Evolutionary conservation across 2,888 invertebrate genomes (phyloP).

Genomic region (Eueremaeus valkanovi): DNA sequence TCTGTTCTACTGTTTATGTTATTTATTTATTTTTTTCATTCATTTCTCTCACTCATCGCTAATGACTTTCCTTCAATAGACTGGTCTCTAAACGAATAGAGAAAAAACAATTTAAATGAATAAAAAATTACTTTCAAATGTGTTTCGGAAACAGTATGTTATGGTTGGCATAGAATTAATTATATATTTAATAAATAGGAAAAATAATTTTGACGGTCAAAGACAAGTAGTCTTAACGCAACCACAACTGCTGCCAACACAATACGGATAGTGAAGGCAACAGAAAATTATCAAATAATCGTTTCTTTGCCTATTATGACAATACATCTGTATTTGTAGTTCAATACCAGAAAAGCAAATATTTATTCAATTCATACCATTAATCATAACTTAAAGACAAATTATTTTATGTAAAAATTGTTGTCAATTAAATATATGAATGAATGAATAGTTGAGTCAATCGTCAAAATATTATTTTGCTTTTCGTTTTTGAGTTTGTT

Average conservation of each 20-base stretch:
- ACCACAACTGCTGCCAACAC: neutral
- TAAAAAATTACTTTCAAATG: slow-evolving; percentile 26
- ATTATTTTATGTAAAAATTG: neutral
- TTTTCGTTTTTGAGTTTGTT: neutral
- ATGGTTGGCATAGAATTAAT: slow-evolving; percentile 5
- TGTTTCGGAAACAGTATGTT: slow-evolving; percentile 24
- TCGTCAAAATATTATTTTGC: neutral
- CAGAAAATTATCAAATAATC: too few species aligned
- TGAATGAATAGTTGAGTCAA: neutral
- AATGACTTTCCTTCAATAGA: slow-evolving; percentile 12
- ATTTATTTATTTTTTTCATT: too few species aligned
- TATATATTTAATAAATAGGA: neutral
- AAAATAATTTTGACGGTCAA: slow-evolving; percentile 1
- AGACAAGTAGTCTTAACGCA: neutral
- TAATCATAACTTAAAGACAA: neutral
- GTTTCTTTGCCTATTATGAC: too few species aligned
- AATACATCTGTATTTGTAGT: slow-evolving; percentile 6
- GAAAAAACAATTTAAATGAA: neutral
- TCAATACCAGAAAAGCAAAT: neutral
- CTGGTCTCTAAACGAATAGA: neutral
- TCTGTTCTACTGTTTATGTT: neutral
- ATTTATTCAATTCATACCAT: neutral
- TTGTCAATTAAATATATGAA: neutral
- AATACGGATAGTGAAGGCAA: too few species aligned
- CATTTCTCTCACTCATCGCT: neutral